Evolutionary conservation across 1,140 invertebrate species (phyloP), one percentile per base, ranked within the genome.

Genomic region (Streblospio benedicti): DNA sequence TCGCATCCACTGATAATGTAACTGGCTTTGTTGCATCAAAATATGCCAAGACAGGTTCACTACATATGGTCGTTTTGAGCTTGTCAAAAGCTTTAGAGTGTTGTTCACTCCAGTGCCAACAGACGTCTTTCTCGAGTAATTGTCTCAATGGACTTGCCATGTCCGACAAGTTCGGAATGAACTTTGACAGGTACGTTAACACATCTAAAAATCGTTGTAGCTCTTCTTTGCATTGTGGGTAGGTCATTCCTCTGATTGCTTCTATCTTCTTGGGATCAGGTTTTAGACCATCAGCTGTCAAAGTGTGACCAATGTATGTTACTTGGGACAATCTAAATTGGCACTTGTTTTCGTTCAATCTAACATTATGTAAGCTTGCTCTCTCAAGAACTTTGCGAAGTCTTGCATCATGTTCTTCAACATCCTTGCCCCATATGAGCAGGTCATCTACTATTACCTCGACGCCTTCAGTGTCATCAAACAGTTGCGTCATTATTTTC

Each of bases 401-500:
- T 6, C 23, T 54, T 16, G 6, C 16, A 18, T 54, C 30, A 18
- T 54, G 52, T 3, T 32, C 30, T n/a, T 14, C 2, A 18, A 32
- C 38, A 16, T 5, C 30, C 25, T 54, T 18, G n/a, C 30, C 52
- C 38, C 30, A 14, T 14, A 54, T 33, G 16, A 54, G 27, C 16
- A 54, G 6, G 16, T 54, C 52, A 58, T 79, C 77, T 60, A 76
- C 73, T 23, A 76, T 64, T 57, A 67, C 71, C 5, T 71, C 62
- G 28, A 76, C 66, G 49, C 76, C 71, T 27, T 64, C 44, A 6
- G 78, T 60, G 32, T 67, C 67, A 45, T 67, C 60, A 45, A 75
- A 67, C 49, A 72, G 68, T 59, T 69, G 52, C 9, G 30, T 38
- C 47, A 69, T 68, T 27, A 54, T 33, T 54, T 63, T 62, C 51